Percentiles rank a stretch among this genome's conserved stretches.
These are phyloP conservation scores for Gambelia wislizenii DNA, from an alignment of 2,797 vertebrate genomes.

Conservation along the genomic window DNA sequence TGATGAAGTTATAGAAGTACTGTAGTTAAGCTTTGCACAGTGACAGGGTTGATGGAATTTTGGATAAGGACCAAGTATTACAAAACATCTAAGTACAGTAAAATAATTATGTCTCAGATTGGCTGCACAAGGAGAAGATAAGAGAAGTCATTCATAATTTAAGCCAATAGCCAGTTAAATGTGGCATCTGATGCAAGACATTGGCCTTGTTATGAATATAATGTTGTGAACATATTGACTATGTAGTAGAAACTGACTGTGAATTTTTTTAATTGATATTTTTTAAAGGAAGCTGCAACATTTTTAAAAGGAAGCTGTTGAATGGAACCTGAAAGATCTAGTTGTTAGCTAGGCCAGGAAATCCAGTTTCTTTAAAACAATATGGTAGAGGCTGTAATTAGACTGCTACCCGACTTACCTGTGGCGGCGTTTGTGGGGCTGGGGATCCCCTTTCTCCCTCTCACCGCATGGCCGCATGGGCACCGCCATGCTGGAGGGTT, in stretches of 20 bases:
- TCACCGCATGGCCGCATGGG: too few species aligned
- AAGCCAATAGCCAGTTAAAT: background rate
- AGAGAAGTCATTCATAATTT: background rate
- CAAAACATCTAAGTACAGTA: background rate
- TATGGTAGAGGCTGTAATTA: background rate
- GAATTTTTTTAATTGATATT: too few species aligned
- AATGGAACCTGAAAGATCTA: background rate
- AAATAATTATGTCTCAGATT: background rate
- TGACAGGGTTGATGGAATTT: background rate
- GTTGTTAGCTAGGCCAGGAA: background rate
- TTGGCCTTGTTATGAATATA: background rate
- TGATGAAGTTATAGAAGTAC: background rate
- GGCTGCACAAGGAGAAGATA: background rate
- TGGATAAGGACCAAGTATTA: background rate
- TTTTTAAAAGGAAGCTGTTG: background rate
- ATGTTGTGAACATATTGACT: background rate
- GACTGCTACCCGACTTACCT: too few species aligned
- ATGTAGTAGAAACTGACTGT: background rate
- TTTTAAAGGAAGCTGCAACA: too few species aligned
- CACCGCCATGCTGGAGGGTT: too few species aligned
- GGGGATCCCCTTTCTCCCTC: too few species aligned
- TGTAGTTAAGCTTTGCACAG: background rate
- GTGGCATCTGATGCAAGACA: background rate
- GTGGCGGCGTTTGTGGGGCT: too few species aligned
- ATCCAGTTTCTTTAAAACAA: background rate